phyloP scores from a whole-genome alignment of 1,140 invertebrate species.

The Pinna nobilis region DNA sequence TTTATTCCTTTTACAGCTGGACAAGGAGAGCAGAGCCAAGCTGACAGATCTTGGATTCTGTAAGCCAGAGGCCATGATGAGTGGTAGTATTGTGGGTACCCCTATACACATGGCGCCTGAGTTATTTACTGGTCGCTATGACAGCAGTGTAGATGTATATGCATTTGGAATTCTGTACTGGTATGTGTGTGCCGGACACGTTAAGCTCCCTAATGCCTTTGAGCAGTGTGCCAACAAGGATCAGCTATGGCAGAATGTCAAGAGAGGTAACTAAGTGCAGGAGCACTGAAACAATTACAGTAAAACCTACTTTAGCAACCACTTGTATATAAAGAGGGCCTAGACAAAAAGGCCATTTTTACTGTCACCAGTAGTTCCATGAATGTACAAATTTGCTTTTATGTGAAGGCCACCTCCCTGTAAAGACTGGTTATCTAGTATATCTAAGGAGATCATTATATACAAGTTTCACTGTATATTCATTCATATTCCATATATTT shows the following conservation, averaged over 20 bases:
- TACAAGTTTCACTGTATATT: too few species aligned
- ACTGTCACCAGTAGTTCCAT: too few species aligned
- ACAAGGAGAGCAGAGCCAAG: slow-evolving; percentile 85
- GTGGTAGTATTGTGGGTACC: slow-evolving; percentile 83
- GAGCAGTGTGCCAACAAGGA: slow-evolving; percentile 92
- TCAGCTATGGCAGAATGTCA: slow-evolving; percentile 89
- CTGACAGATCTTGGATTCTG: slow-evolving; percentile 94
- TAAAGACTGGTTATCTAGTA: too few species aligned
- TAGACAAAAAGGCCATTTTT: too few species aligned
- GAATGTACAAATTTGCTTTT: too few species aligned
- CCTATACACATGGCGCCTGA: slow-evolving; percentile 96
- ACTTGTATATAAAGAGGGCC: too few species aligned
- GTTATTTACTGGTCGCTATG: slow-evolving; percentile 85
- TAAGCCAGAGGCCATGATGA: slow-evolving; percentile 94
- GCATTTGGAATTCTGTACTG: slow-evolving; percentile 94
- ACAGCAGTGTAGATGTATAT: slow-evolving; percentile 91
- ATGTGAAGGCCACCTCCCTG: too few species aligned
- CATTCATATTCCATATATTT: too few species aligned
- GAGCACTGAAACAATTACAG: too few species aligned
- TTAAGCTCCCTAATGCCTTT: slow-evolving; percentile 86
- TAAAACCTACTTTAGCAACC: too few species aligned
- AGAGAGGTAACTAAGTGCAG: slow-evolving; percentile 84
- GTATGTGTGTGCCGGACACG: slow-evolving; percentile 91
- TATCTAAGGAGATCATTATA: too few species aligned
- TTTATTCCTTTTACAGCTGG: slow-evolving; percentile 77